phyloP scores from a whole-genome alignment of 1,140 invertebrate species.

The Zaprionus gabonicus region DNA sequence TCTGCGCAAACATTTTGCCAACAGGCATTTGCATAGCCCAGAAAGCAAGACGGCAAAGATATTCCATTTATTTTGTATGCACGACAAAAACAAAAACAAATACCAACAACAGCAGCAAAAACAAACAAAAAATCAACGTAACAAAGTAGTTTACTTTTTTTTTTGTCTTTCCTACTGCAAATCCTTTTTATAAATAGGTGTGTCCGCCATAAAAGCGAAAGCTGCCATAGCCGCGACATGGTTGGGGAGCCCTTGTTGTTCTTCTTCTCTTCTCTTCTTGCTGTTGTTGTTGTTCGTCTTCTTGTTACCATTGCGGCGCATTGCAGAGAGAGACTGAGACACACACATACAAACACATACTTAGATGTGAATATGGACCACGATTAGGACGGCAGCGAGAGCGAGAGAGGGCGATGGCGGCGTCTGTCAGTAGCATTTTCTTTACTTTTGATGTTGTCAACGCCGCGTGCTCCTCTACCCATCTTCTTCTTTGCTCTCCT shows the following conservation, averaged over 20 bases:
- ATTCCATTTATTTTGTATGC: slow-evolving; percentile 70
- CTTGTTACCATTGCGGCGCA: slow-evolving; percentile 43
- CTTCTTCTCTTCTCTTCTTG: not conserved
- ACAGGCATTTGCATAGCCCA: slow-evolving; percentile 41
- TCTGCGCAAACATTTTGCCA: slow-evolving; percentile 67
- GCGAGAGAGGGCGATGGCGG: not conserved
- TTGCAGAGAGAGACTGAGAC: slow-evolving; percentile 54
- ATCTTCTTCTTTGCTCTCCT: slow-evolving; percentile 25
- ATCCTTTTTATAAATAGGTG: slow-evolving; percentile 78
- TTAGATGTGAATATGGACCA: slow-evolving; percentile 5
- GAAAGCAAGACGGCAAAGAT: slow-evolving; percentile 47
- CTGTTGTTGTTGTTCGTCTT: slow-evolving; percentile 5
- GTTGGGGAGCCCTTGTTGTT: slow-evolving; percentile 35
- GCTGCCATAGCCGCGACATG: slow-evolving; percentile 51
- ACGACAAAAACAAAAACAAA: slow-evolving; percentile 58
- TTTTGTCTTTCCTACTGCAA: slow-evolving; percentile 54
- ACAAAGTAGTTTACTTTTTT: slow-evolving; percentile 37
- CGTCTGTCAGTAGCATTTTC: slow-evolving; percentile 60
- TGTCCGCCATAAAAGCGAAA: slow-evolving; percentile 76
- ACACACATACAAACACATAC: slow-evolving; percentile 21
- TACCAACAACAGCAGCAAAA: slow-evolving; percentile 24
- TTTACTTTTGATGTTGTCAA: slow-evolving; percentile 76
- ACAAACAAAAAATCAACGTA: slow-evolving; percentile 41
- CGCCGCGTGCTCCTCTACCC: slow-evolving; percentile 29
- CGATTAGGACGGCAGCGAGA: slow-evolving; percentile 5